These are phyloP conservation scores for Herpetotheres cachinnans DNA, from an alignment of 2,113 vertebrate genomes.

Conservation along the genomic window DNA sequence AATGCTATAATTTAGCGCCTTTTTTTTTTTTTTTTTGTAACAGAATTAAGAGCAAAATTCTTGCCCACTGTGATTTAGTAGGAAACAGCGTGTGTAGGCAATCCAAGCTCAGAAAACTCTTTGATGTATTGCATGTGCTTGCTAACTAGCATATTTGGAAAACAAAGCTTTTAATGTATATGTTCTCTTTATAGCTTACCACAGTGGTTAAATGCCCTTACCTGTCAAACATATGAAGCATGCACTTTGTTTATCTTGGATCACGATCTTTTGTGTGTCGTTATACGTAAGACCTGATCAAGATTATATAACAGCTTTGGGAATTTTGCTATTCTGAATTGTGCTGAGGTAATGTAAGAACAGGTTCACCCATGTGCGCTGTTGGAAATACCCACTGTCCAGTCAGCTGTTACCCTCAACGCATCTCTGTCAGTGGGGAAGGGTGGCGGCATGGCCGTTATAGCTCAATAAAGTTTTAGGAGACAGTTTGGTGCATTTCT, in stretches of 20 bases:
- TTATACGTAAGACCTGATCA: neutral
- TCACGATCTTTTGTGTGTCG: neutral
- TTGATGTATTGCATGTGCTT: neutral
- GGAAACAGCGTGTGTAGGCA: neutral
- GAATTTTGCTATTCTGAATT: neutral
- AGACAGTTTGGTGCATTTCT: neutral
- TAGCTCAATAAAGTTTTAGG: neutral
- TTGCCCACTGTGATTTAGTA: neutral
- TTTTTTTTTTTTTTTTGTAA: neutral
- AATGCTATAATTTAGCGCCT: neutral
- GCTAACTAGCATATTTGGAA: neutral
- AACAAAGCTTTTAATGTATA: neutral
- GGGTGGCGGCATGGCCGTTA: neutral
- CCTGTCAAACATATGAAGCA: neutral
- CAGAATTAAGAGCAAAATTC: neutral
- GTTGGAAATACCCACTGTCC: neutral
- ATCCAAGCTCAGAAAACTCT: neutral
- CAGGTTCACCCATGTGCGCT: fast-evolving
- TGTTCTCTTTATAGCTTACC: neutral
- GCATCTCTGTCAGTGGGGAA: neutral
- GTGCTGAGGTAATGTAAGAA: neutral
- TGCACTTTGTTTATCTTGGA: neutral
- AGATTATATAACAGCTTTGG: neutral
- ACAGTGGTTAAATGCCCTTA: neutral
- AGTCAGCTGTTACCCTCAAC: neutral